A percentile compares a stretch with the other conserved stretches of the same genome.
phyloP scores from a whole-genome alignment of 2,888 invertebrate species.

The Euclidia mi region DNA sequence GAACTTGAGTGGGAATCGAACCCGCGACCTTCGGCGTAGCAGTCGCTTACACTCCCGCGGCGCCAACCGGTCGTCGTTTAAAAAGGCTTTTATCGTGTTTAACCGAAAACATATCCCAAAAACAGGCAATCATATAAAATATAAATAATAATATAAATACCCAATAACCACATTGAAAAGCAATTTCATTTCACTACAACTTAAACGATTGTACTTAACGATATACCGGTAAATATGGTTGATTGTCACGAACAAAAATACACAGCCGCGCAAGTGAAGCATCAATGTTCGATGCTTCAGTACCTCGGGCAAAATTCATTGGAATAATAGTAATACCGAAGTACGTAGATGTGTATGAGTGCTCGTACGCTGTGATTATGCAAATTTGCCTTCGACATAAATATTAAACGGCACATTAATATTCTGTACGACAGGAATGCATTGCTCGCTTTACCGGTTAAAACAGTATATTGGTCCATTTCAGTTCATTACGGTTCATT shows the following conservation, averaged over 20 bases:
- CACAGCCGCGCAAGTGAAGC: slow-evolving; percentile 54
- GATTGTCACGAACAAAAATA: slow-evolving; percentile 60
- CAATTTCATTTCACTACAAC: slow-evolving; percentile 19
- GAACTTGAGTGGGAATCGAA: too few relatives aligned
- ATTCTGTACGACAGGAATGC: slow-evolving; percentile 87
- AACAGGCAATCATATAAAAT: too few relatives aligned
- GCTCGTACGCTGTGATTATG: slow-evolving; percentile 87
- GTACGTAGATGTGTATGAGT: slow-evolving; percentile 72
- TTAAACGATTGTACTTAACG: slow-evolving; percentile 32
- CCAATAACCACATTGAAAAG: background rate
- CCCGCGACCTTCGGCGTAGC: too few relatives aligned
- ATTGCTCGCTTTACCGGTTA: slow-evolving; percentile 83
- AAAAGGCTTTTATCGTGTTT: too few relatives aligned
- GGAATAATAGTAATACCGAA: slow-evolving; percentile 83
- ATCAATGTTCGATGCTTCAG: slow-evolving; percentile 41
- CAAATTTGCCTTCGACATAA: slow-evolving; percentile 88
- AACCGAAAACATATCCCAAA: too few relatives aligned
- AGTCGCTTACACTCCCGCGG: too few relatives aligned
- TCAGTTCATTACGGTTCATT: slow-evolving; percentile 68
- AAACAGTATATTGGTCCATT: slow-evolving; percentile 70
- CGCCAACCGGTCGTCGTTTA: too few relatives aligned
- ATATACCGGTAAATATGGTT: slow-evolving; percentile 27
- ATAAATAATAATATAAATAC: background rate
- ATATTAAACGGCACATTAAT: slow-evolving; percentile 89
- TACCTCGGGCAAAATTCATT: slow-evolving; percentile 81